Base-by-base conservation (phyloP, 2,888 invertebrate species). In the Andrena hattorfiana region DNA sequence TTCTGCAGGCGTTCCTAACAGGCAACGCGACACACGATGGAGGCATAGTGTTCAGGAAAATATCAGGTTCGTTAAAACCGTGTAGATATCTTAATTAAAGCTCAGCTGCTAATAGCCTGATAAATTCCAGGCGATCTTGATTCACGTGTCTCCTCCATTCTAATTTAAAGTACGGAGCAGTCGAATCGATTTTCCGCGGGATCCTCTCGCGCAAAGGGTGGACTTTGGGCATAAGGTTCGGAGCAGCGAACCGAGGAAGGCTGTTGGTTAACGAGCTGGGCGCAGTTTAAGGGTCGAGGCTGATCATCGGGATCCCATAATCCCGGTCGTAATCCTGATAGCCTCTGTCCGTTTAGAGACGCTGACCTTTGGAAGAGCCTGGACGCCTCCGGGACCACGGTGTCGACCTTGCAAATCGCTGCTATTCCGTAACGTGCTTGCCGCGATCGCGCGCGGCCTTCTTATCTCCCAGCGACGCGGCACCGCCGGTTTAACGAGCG, bases 241-340 rank as follows among this genome's bases (percentile, higher is more conserved):
- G 62, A 77, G 62, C 42, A 68, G 71, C 42, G 67, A 49, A 71
- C 60, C 76, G 59, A 23, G 42, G 54, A 48, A 42, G 62, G 66
- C 63, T 23, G 26, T 80, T 81, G 81, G 35, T 80, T 81, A 84
- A 85, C 77, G 35, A 74, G 73, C 73, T 42, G 49, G 67, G 49
- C 67, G 72, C 67, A 75, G 69, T 73, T 85, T 81, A 84, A 81
- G 77, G 42, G 16, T 56, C 56, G 56, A 35, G 48, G 59, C 67
- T 68, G 51, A 26, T 13, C 67, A 28, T 72, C 35, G 32, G 70
- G 66, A 81, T 79, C 78, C 79, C 78, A 79, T 84, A 79, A 84
- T 81, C 84, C 77, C 76, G 81, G 81, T 79, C 71, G 74, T 77
- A 84, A 85, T 84, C 76, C 69, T 10, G 35, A 30, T 10, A 13